Evolutionary conservation across 2,888 invertebrate species (phyloP).

Genomic region (Sphaeridia pumilis): DNA sequence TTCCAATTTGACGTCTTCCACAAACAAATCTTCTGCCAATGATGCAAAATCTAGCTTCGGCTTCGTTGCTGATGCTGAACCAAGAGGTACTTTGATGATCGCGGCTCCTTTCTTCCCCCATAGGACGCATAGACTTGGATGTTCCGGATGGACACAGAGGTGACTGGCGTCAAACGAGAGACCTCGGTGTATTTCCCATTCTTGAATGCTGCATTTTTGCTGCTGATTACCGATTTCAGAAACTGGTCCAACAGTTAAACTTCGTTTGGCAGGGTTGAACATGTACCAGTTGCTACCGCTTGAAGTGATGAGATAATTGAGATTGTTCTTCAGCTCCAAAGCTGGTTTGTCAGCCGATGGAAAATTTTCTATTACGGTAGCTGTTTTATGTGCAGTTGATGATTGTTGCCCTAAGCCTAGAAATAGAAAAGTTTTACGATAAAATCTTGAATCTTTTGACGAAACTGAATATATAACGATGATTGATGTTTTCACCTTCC

Average conservation of each 20-base stretch:
- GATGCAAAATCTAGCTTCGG: not conserved
- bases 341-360: not conserved
- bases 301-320: constrained; percentile 10
- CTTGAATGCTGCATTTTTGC: not conserved
- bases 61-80: not conserved
- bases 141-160: constrained; percentile 4
- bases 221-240: not conserved
- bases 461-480: too few species aligned
- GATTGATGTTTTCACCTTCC: too few species aligned
- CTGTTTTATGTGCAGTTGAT: too few species aligned
- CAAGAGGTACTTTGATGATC: constrained; percentile 14
- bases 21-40: constrained; percentile 21
- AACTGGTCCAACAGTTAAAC: not conserved
- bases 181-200: constrained; percentile 2
- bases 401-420: too few species aligned
- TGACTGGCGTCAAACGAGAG: constrained; percentile 12
- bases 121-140: constrained; percentile 6
- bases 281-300: constrained; percentile 11
- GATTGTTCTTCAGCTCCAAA: constrained; percentile 1
- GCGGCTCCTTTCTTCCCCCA: constrained; percentile 26
- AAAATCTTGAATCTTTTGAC: too few species aligned
- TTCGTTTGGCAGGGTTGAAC: constrained; percentile 3
- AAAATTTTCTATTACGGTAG: constrained; percentile 11
- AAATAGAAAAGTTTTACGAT: too few species aligned
- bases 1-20: constrained; percentile 23